Evolutionary conservation across 1,140 invertebrate genomes (phyloP), one percentile per base, ranked within the genome.

Genomic region (Choristoneura fumiferana): DNA sequence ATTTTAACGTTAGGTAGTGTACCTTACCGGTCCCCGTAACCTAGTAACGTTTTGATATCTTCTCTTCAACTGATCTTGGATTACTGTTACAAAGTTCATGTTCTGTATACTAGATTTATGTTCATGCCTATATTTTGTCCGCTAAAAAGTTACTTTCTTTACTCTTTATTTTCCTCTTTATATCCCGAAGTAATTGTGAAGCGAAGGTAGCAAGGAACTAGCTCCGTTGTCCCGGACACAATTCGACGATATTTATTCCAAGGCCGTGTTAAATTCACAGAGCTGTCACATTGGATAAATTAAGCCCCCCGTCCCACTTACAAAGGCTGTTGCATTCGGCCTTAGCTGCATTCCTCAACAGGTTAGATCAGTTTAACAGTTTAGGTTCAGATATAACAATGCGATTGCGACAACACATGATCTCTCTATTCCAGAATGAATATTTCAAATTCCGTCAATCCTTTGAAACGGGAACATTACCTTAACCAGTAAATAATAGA

Each of bases 281-380:
- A 68, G 55, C 69, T 73, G 73, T 73, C 74, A 74, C 67, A 60
- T 71, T 54, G 68, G 67, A 77, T 73, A 71, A 76, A 79, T 76
- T 68, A 70, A 67, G 58, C 64, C 65, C 66, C 73, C 61, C 62
- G 60, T 66, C 58, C 60, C 45, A 65, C 65, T 63, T 65, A 69
- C 72, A 73, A 71, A 71, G 72, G 60, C 67, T 68, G 63, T 66
- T 66, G 60, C 65, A 69, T 73, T 62, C 59, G 68, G 65, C 69
- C 69, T 66, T 62, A 60, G 37, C 63, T 62, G 58, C 71, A 81
- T 77, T 78, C 74, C 71, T 63, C 62, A 58, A 64, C 65, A 71
- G 67, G 69, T 75, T 68, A 49, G 65, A 70, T 69, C 58, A 55
- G 54, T 54, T 34, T 55, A 65, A 60, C 58, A 55, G 54, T 54